phyloP scores from a whole-genome alignment of 2,888 invertebrate genomes.

The Lathronympha strigana region DNA sequence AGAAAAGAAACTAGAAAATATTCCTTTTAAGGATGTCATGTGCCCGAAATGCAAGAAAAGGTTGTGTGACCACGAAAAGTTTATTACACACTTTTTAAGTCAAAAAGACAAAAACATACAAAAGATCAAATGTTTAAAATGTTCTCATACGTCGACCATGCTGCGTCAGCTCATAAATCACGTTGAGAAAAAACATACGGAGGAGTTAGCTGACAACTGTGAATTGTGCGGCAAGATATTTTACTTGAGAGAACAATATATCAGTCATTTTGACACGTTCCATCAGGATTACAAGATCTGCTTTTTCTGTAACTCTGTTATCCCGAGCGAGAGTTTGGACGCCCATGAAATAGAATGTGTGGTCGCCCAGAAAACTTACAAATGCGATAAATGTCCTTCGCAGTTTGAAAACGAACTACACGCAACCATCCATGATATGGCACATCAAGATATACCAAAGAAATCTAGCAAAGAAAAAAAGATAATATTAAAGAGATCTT shows the following conservation, averaged over 20 bases:
- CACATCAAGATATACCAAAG: conserved; percentile 25
- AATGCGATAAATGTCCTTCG: conserved; percentile 33
- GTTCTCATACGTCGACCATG: not conserved
- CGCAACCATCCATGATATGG: conserved; percentile 21
- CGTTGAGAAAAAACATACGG: conserved; percentile 30
- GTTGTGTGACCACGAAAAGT: conserved; percentile 30
- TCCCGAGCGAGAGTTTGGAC: not conserved
- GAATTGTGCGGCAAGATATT: conserved; percentile 38
- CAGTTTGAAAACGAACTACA: conserved; percentile 19
- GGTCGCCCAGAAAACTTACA: conserved; percentile 8
- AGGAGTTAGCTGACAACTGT: conserved; percentile 28
- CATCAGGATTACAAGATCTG: conserved; percentile 30
- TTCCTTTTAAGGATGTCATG: not conserved
- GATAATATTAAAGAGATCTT: conserved; percentile 31
- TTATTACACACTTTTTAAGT: conserved; percentile 22
- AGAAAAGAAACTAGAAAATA: not conserved
- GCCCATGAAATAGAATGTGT: conserved; percentile 23
- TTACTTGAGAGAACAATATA: conserved; percentile 36
- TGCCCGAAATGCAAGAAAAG: conserved; percentile 29
- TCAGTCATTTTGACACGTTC: conserved; percentile 38
- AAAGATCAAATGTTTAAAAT: conserved; percentile 23
- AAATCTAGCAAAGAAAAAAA: conserved; percentile 24
- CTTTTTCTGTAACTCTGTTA: conserved; percentile 13
- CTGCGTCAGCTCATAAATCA: conserved; percentile 18
- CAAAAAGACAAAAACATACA: conserved; percentile 20